Percentiles rank a stretch among this genome's conserved stretches.
Conservation (phyloP, 1,140 invertebrate species). For the Bombyx mandarina region DNA sequence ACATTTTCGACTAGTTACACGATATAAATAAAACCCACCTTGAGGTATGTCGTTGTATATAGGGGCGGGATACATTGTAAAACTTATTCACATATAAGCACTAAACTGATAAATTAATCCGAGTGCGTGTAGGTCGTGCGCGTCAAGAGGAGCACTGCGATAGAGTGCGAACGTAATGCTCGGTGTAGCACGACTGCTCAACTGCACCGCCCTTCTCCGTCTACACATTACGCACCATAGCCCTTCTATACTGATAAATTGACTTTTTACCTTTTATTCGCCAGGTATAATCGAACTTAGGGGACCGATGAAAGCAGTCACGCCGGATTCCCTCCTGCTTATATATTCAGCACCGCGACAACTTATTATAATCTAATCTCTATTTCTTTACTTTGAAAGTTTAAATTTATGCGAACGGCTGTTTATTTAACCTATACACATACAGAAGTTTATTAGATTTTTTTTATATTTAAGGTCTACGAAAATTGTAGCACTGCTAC, state of each 20-base stretch:
- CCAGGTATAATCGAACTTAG: slow-evolving; percentile 60
- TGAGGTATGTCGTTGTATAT: slow-evolving; percentile 46
- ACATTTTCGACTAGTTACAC: too few species aligned
- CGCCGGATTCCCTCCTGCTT: slow-evolving; percentile 28
- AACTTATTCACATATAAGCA: slow-evolving; percentile 16
- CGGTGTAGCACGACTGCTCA: slow-evolving; percentile 24
- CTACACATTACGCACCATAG: slow-evolving; percentile 62
- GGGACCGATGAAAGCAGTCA: slow-evolving; percentile 50
- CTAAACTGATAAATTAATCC: slow-evolving; percentile 16
- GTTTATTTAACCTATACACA: too few species aligned
- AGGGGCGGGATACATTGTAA: slow-evolving; percentile 53
- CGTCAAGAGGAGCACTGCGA: slow-evolving; percentile 20
- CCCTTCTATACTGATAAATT: slow-evolving; percentile 64
- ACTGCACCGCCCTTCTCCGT: slow-evolving; percentile 66
- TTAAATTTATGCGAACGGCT: slow-evolving; percentile 2
- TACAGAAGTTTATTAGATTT: too few species aligned
- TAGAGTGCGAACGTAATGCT: slow-evolving; percentile 36
- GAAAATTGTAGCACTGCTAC: slow-evolving; percentile 35
- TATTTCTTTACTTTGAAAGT: slow-evolving; percentile 12
- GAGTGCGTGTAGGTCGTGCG: slow-evolving; percentile 21
- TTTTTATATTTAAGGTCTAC: slow-evolving; percentile 9
- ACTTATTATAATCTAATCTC: slow-evolving; percentile 12
- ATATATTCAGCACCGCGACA: slow-evolving; percentile 12
- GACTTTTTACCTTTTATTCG: slow-evolving; percentile 69
- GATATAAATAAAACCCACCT: slow-evolving; percentile 24